Evolutionary conservation across 2,888 invertebrate species (phyloP), one percentile per base, ranked within the genome.

Genomic region (Torymus auratus): DNA sequence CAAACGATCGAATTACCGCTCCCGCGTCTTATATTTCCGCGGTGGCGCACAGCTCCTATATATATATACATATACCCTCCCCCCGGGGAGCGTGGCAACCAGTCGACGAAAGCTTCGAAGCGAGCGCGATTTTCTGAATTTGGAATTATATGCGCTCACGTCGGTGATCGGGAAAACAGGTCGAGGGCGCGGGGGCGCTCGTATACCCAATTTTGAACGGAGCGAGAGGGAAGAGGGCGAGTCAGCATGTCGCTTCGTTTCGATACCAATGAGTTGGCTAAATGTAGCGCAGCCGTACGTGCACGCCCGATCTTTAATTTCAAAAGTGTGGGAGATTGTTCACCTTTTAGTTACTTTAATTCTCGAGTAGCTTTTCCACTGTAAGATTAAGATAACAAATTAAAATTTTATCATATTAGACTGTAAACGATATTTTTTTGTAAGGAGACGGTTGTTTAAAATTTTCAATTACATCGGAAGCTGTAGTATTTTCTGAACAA

Each of bases 1-100:
- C 88, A 87, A 89, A 89, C 85, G 87, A 88, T 86, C 88, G 86
- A 85, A 89, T 89, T 89, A 89, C 82, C 58, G 60, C 17, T 14
- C 20, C 23, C 12, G 15, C 53, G 53, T 53, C 61, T 64, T 78
- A 67, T 78, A 60, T 72, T 55, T 65, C 64, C 20, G n/a, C 61
- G 58, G 50, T 52, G 55, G 12, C n/a, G 12, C 20, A 20, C 1
- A 1, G 1, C 68, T 23, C 50, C 2, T 23, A 14, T 17, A 17
- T 58, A 13, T 58, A 58, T 58, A 5, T 20, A 20, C 2, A 20
- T 20, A 20, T 20, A 20, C 1, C 20, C 20, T 20, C 10, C 5
- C 60, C 11, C 17, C 10, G 60, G 60, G 17, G 15, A 11, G 17
- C 71, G 55, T 53, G 78, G 41, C 7, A 41, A 41, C 41, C 41